These are phyloP conservation scores for Germaria angustata DNA, from an alignment of 2,888 invertebrate genomes.

Conservation along the genomic window DNA sequence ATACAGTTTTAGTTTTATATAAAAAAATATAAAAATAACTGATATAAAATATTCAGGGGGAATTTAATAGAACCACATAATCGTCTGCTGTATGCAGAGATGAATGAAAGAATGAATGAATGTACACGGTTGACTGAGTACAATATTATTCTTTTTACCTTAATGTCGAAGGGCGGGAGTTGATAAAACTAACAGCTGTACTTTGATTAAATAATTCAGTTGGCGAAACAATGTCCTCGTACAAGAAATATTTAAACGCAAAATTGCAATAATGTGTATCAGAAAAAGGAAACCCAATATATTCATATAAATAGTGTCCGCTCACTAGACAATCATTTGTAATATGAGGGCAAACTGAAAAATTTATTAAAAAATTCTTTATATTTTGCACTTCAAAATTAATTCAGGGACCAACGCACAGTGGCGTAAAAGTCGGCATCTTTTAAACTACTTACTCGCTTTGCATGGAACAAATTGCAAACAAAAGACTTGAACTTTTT, in stretches of 20 bases:
- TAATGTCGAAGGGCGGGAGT: constrained; percentile 53
- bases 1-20: background rate
- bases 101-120: constrained; percentile 8
- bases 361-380: background rate
- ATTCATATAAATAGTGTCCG: constrained; percentile 42
- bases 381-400: too few species aligned
- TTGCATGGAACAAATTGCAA: too few species aligned
- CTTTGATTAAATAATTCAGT: constrained; percentile 64
- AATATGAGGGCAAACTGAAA: background rate
- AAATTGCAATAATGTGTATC: constrained; percentile 41
- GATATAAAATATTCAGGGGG: constrained; percentile 39
- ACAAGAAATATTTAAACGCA: constrained; percentile 12
- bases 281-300: background rate
- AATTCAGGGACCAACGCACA: too few species aligned
- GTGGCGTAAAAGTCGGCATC: too few species aligned
- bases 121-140: constrained; percentile 30
- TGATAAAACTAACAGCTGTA: constrained; percentile 63
- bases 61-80: constrained; percentile 30
- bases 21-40: constrained; percentile 2
- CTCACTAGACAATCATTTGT: constrained; percentile 35
- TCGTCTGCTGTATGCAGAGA: background rate
- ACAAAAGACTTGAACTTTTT: too few species aligned
- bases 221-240: constrained; percentile 11
- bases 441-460: too few species aligned
- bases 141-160: constrained; percentile 26